A percentile compares a stretch with the other conserved stretches of the same genome.
These are phyloP conservation scores for Platyura marginata DNA, from an alignment of 1,140 invertebrate genomes.

Conservation along the genomic window DNA sequence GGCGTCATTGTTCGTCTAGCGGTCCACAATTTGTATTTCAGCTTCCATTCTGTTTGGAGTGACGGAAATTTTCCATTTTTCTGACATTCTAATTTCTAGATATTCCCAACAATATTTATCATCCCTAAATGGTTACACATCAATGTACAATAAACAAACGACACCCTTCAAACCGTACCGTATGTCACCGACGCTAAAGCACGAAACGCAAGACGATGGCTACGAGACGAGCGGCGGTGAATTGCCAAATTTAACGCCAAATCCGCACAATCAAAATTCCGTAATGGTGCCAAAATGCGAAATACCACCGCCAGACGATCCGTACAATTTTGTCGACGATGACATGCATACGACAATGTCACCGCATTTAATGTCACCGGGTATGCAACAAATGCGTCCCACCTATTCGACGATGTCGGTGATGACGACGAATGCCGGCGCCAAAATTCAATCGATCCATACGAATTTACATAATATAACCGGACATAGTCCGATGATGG, in stretches of 20 bases:
- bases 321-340: slow-evolving; percentile 68
- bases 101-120: slow-evolving; percentile 2
- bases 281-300: slow-evolving; percentile 3
- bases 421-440: background rate
- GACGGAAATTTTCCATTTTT: too few species aligned
- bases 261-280: slow-evolving; percentile 15
- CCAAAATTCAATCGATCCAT: background rate
- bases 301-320: slow-evolving; percentile 32
- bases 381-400: background rate
- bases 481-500: background rate
- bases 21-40: too few species aligned
- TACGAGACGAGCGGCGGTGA: slow-evolving; percentile 71
- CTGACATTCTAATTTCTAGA: too few species aligned
- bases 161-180: background rate
- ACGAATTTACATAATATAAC: background rate
- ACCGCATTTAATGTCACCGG: background rate
- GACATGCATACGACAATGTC: slow-evolving; percentile 15
- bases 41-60: too few species aligned
- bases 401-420: background rate
- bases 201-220: slow-evolving; percentile 64
- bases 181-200: slow-evolving; percentile 35
- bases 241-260: slow-evolving; percentile 34
- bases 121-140: background rate
- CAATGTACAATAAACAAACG: background rate
- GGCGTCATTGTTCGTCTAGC: too few species aligned